These are phyloP conservation scores for Heliconius hermathena DNA, from an alignment of 1,140 invertebrate genomes.

Conservation along the genomic window DNA sequence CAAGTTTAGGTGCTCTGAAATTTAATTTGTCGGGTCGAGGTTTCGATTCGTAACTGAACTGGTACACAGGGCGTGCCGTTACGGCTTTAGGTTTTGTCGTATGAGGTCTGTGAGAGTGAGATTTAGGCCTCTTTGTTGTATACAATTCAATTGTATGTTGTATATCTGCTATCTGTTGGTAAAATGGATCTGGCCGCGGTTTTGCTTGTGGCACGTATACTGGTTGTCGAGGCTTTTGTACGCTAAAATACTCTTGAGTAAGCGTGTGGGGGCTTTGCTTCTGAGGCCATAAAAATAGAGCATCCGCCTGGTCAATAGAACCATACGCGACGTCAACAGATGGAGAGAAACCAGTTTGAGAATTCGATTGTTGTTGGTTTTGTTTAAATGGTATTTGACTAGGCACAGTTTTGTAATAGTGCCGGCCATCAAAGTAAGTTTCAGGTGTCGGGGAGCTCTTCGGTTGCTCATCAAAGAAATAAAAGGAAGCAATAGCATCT, in stretches of 20 bases:
- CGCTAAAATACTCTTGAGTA: constrained; percentile 79
- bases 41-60: constrained; percentile 75
- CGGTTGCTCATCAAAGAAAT: constrained; percentile 83
- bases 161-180: constrained; percentile 81
- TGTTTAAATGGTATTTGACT: constrained; percentile 54
- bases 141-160: constrained; percentile 81
- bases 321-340: constrained; percentile 73
- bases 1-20: constrained; percentile 81
- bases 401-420: constrained; percentile 78
- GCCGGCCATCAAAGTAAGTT: constrained; percentile 73
- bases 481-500: constrained; percentile 81
- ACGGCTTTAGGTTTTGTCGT: constrained; percentile 69
- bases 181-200: constrained; percentile 74
- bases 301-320: constrained; percentile 74
- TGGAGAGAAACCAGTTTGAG: constrained; percentile 63
- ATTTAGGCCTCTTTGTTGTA: constrained; percentile 78
- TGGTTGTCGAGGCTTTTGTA: constrained; percentile 74
- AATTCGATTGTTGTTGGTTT: constrained; percentile 58
- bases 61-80: constrained; percentile 72
- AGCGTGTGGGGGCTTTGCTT: constrained; percentile 79
- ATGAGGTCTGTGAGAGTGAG: constrained; percentile 66
- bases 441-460: constrained; percentile 66
- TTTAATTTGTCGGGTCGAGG: constrained; percentile 68
- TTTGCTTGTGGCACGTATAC: constrained; percentile 67
- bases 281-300: constrained; percentile 75